Evolutionary conservation across 1,140 invertebrate species (phyloP), one percentile per base, ranked within the genome.

Genomic region (Pollicipes pollicipes): DNA sequence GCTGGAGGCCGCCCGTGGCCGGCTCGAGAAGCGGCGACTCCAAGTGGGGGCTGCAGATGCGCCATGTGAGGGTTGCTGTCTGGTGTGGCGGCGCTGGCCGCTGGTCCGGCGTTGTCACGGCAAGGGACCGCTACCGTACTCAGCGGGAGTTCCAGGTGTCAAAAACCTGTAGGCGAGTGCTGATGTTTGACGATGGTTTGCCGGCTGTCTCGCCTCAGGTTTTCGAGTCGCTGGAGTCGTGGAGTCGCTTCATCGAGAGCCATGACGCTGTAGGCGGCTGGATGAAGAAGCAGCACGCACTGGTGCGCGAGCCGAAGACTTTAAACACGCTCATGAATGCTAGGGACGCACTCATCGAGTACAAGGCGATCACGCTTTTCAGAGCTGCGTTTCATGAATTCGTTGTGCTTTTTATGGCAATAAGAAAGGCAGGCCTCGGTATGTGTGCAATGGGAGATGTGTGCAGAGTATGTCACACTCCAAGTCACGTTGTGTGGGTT

Each of bases 201-300:
- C 73, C 73, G n/a, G 73, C 73, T 30, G 74, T 74, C 64, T 73
- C 74, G 3, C 70, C 74, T 73, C 75, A 90, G 77, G 86, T 96
- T 31, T 88, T 88, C 31, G 91, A 95, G 77, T 89, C 89, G 35
- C 83, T 93, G 73, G 91, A 95, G 76, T 88, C 93, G 21, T 92
- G 90, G 85, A 87, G 90, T 68, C 84, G 88, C 68, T 95, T 96
- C 83, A 83, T 93, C 70, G 85, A 88, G 69, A 83, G 93, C 66
- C 87, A 94, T 75, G 86, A 90, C 74, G 83, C 87, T 73, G 88
- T 97, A 3, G 86, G 89, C 76, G 80, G 83, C 68, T 96, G 93
- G 93, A 86, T 88, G 0, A 84, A 86, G 64, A 90, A 91, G 74
- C 92, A 94, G 78, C 85, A 85, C 71, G 81, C 83, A 66, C 90